Evolutionary conservation across 2,797 vertebrate species (phyloP).

Genomic region (Periophthalmus magnuspinnatus): DNA sequence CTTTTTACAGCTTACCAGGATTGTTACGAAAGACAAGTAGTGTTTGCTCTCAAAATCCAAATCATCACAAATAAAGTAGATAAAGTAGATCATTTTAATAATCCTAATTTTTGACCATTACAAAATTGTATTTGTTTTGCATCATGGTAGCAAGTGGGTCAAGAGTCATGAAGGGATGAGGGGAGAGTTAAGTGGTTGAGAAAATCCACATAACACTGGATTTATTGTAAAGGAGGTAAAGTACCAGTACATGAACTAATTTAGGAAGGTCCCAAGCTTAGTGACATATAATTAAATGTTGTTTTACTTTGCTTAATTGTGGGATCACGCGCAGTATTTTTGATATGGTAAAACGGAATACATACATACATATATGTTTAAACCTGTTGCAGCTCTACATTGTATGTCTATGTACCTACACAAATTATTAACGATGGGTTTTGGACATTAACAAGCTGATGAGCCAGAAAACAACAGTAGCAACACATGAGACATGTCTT

Average conservation of each 20-base stretch:
- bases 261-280: constrained; percentile 24
- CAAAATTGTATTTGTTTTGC: background rate
- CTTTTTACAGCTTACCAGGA: background rate
- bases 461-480: constrained; percentile 46
- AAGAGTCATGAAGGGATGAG: constrained; percentile 21
- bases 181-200: background rate
- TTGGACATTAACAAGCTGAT: constrained; percentile 1
- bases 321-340: constrained; percentile 31
- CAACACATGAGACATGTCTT: constrained; percentile 61
- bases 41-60: background rate
- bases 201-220: constrained; percentile 7
- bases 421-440: background rate
- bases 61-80: background rate
- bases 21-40: background rate
- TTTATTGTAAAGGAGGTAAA: constrained; percentile 15
- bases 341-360: background rate
- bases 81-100: background rate
- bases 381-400: background rate
- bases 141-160: constrained; percentile 12
- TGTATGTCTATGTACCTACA: background rate
- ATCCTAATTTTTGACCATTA: background rate
- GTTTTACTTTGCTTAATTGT: constrained; percentile 57
- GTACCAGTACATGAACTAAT: background rate
- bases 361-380: background rate
- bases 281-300: constrained; percentile 38